These are phyloP conservation scores for Lypha dubia DNA, from an alignment of 2,888 invertebrate genomes.

Conservation along the genomic window DNA sequence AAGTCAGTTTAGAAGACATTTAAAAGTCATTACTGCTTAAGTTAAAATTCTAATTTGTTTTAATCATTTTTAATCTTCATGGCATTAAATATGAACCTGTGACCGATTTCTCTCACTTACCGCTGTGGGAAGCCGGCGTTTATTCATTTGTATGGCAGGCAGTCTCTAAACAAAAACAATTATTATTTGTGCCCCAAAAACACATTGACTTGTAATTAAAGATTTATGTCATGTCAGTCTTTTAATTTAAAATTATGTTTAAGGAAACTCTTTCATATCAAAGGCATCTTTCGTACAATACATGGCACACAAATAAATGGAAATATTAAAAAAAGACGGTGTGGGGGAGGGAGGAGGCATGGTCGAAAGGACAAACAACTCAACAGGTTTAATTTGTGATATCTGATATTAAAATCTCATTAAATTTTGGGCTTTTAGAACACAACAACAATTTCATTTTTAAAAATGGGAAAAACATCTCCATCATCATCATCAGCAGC, in stretches of 20 bases:
- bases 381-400: slow-evolving; percentile 58
- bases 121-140: too few species aligned
- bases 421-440: slow-evolving; percentile 37
- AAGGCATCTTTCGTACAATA: not conserved
- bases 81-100: too few species aligned
- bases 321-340: not conserved
- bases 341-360: too few species aligned
- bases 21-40: too few species aligned
- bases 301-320: not conserved
- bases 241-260: slow-evolving; percentile 15
- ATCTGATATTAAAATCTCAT: slow-evolving; percentile 48
- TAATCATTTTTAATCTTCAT: too few species aligned
- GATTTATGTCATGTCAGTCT: slow-evolving; percentile 40
- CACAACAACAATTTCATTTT: slow-evolving; percentile 5
- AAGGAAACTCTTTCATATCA: not conserved
- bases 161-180: too few species aligned
- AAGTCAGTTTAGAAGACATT: too few species aligned
- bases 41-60: too few species aligned
- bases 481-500: not conserved
- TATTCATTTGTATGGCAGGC: too few species aligned
- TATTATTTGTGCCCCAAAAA: not conserved
- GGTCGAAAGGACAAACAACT: slow-evolving; percentile 3
- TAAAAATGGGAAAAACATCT: too few species aligned
- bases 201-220: slow-evolving; percentile 18
- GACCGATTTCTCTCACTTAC: too few species aligned